Percentiles rank a stretch among this genome's conserved stretches.
Conservation (phyloP, 1,140 invertebrate genomes). For the Lamellibrachia luymesi region DNA sequence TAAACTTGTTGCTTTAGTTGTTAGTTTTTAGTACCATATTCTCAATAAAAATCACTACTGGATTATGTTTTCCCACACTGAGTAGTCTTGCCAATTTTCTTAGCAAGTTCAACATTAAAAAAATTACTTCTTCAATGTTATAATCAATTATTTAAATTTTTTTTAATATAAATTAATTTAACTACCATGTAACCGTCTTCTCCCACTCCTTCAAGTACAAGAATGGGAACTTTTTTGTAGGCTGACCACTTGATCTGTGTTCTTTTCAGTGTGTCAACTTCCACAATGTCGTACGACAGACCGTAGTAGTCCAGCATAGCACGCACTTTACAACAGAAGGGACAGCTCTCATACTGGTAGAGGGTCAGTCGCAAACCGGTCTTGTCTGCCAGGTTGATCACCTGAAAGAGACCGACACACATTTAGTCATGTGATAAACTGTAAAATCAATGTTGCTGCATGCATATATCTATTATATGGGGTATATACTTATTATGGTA, state of each 20-base stretch:
- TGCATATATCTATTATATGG: no score
- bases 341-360: constrained; percentile 96
- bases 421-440: neutral
- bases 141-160: neutral
- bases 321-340: constrained; percentile 96
- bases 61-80: no score
- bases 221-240: constrained; percentile 94
- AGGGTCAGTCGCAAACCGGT: constrained; percentile 80
- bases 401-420: constrained; percentile 3
- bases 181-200: constrained; percentile 56
- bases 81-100: no score
- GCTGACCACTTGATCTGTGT: constrained; percentile 89
- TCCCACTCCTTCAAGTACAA: constrained; percentile 73
- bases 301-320: constrained; percentile 92
- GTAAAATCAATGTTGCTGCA: neutral
- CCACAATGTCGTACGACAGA: constrained; percentile 91
- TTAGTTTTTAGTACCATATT: no score
- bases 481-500: no score
- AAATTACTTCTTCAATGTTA: neutral
- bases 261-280: constrained; percentile 91
- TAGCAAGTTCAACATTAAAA: no score
- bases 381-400: constrained; percentile 60
- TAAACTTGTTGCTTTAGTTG: no score
- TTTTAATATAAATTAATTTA: constrained; percentile 8
- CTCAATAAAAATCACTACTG: no score